Percentiles rank a stretch among this genome's conserved stretches.
Evolutionary conservation across 2,888 invertebrate species (phyloP).

Genomic region (Campoplex nolae): DNA sequence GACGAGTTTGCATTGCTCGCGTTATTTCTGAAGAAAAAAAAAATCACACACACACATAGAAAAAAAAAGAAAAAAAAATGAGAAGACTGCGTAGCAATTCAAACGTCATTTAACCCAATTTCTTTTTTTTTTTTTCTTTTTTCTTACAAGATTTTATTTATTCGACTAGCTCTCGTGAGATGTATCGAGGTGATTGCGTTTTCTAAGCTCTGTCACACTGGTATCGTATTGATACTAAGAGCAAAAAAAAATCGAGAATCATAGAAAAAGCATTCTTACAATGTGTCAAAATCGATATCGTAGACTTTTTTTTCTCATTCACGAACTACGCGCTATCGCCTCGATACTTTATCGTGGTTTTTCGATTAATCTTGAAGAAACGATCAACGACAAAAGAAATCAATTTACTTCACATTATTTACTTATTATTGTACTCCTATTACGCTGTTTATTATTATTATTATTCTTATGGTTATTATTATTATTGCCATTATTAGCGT

Average conservation of each 20-base stretch:
- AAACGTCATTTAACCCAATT: slow-evolving; percentile 51
- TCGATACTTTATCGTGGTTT: slow-evolving; percentile 22
- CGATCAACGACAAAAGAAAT: slow-evolving; percentile 38
- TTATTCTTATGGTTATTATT: slow-evolving; percentile 70
- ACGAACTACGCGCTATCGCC: slow-evolving; percentile 57
- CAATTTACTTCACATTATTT: slow-evolving; percentile 54
- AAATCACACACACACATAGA: slow-evolving; percentile 8
- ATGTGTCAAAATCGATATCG: neutral
- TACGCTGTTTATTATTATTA: slow-evolving; percentile 72
- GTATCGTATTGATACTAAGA: neutral
- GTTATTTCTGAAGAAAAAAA: slow-evolving; percentile 14
- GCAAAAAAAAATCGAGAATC: neutral
- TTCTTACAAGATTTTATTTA: slow-evolving; percentile 71
- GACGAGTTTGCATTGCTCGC: slow-evolving; percentile 54
- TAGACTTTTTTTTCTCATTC: slow-evolving; percentile 5
- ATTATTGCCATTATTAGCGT: slow-evolving; percentile 71
- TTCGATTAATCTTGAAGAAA: slow-evolving; percentile 28
- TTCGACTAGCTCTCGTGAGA: slow-evolving; percentile 54
- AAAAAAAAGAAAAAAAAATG: neutral
- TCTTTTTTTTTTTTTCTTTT: slow-evolving; percentile 55
- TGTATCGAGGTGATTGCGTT: slow-evolving; percentile 27
- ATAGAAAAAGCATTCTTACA: neutral
- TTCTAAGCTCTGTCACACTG: neutral
- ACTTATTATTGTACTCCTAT: slow-evolving; percentile 64
- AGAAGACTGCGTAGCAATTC: slow-evolving; percentile 12